Percentiles rank a stretch among this genome's conserved stretches.
Conservation (phyloP, 2,888 invertebrate species). For the Apoderus coryli region DNA sequence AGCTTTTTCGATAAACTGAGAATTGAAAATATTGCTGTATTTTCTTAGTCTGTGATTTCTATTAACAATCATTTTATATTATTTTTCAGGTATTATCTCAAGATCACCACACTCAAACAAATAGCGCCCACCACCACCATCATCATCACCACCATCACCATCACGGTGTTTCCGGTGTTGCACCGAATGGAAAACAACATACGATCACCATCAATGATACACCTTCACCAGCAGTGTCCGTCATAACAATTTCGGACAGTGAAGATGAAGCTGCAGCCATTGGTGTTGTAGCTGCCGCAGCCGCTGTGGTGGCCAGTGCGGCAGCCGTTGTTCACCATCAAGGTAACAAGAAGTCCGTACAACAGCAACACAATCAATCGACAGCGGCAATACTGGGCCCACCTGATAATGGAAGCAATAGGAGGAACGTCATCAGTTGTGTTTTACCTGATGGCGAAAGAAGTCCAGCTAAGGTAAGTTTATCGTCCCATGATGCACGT, state of each 20-base stretch:
- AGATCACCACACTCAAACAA: slow-evolving; percentile 22
- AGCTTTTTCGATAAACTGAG: too few species aligned
- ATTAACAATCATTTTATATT: slow-evolving; percentile 1
- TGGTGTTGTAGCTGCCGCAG: slow-evolving; percentile 81
- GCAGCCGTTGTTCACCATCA: slow-evolving; percentile 15
- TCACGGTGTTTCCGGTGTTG: slow-evolving; percentile 28
- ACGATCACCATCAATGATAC: slow-evolving; percentile 93
- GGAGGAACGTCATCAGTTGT: slow-evolving; percentile 65
- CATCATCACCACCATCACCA: slow-evolving; percentile 28
- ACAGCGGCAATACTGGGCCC: too few species aligned
- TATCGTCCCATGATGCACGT: not conserved
- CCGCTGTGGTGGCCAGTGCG: slow-evolving; percentile 78
- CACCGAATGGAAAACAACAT: slow-evolving; percentile 43
- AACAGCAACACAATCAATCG: slow-evolving; percentile 14
- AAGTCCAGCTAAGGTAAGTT: slow-evolving; percentile 33
- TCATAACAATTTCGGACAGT: slow-evolving; percentile 91
- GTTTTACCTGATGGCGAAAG: slow-evolving; percentile 44
- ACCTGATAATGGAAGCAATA: slow-evolving; percentile 22
- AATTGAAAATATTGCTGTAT: too few species aligned
- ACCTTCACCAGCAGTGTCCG: slow-evolving; percentile 86
- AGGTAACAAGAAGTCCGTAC: slow-evolving; percentile 10
- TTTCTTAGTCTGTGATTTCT: not conserved
- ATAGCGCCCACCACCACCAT: slow-evolving; percentile 21
- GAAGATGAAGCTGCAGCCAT: slow-evolving; percentile 58
- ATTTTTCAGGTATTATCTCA: slow-evolving; percentile 19